Evolutionary conservation across 1,140 invertebrate genomes (phyloP).

Genomic region (Magallana ariakensis): DNA sequence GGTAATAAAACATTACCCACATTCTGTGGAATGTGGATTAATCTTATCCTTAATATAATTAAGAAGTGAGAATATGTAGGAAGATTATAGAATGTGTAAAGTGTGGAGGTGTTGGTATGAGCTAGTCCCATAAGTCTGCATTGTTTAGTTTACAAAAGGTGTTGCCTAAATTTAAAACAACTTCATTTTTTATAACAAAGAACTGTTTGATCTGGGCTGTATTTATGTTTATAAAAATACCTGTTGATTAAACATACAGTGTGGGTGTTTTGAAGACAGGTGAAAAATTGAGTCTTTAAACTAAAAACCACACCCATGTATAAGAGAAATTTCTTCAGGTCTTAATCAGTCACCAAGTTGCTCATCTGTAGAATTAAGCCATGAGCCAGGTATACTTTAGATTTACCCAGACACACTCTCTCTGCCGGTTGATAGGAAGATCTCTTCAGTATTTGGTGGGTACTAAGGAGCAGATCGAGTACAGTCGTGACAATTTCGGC

Average conservation of each 20-base stretch:
- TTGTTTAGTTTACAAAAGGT: neutral
- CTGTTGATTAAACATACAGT: neutral
- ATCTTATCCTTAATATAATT: neutral
- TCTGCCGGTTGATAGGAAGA: conserved; percentile 3
- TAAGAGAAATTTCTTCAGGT: neutral
- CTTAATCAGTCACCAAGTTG: conserved; percentile 18
- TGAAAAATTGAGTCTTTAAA: neutral
- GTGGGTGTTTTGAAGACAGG: conserved; percentile 12
- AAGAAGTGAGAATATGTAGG: neutral
- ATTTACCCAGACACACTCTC: neutral
- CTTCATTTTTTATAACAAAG: neutral
- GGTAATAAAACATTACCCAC: neutral
- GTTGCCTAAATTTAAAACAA: neutral
- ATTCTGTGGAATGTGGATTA: neutral
- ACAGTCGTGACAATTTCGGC: neutral
- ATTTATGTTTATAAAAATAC: neutral
- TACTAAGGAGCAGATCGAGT: neutral
- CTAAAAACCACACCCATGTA: neutral
- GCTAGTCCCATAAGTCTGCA: neutral
- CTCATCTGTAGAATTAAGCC: neutral
- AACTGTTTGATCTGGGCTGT: conserved; percentile 6
- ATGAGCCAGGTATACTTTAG: neutral
- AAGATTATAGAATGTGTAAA: neutral
- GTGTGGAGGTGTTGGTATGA: neutral
- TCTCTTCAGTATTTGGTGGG: too few relatives aligned